Evolutionary conservation across 2,888 invertebrate genomes (phyloP).

Genomic region (Chymomyza amoena): DNA sequence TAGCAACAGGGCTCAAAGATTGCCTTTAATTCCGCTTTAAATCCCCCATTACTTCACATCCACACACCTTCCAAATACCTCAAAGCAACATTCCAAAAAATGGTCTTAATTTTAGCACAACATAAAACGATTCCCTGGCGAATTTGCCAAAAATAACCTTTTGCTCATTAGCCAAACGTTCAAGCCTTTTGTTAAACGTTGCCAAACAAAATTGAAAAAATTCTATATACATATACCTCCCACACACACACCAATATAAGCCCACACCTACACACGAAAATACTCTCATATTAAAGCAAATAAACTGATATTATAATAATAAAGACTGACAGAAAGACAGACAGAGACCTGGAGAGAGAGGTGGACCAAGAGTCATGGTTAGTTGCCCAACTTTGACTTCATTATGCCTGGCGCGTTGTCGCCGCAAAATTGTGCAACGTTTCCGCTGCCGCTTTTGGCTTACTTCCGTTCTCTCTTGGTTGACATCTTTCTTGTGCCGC

Average conservation of each 20-base stretch:
- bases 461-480: conserved; percentile 56
- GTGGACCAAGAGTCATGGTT: not conserved
- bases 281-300: not conserved
- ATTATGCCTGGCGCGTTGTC: conserved; percentile 56
- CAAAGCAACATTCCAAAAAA: not conserved
- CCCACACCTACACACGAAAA: not conserved
- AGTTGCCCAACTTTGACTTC: conserved; percentile 60
- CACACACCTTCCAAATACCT: not conserved
- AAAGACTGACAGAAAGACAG: not conserved
- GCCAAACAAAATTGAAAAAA: conserved; percentile 1
- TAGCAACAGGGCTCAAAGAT: no score
- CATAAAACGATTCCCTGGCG: conserved; percentile 42
- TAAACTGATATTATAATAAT: not conserved
- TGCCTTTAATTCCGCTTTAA: no score
- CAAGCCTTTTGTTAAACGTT: conserved; percentile 55
- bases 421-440: conserved; percentile 70
- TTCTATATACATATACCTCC: not conserved
- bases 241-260: not conserved
- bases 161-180: conserved; percentile 65
- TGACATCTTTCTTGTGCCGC: conserved; percentile 25
- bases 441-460: conserved; percentile 62
- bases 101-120: conserved; percentile 16
- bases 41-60: not conserved
- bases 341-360: not conserved
- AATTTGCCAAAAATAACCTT: conserved; percentile 50